A percentile compares a stretch with the other conserved stretches of the same genome.
These are phyloP conservation scores for Apostichopus parvimensis DNA, from an alignment of 35 echinoderm and acorn worm species.

Conservation along the genomic window DNA sequence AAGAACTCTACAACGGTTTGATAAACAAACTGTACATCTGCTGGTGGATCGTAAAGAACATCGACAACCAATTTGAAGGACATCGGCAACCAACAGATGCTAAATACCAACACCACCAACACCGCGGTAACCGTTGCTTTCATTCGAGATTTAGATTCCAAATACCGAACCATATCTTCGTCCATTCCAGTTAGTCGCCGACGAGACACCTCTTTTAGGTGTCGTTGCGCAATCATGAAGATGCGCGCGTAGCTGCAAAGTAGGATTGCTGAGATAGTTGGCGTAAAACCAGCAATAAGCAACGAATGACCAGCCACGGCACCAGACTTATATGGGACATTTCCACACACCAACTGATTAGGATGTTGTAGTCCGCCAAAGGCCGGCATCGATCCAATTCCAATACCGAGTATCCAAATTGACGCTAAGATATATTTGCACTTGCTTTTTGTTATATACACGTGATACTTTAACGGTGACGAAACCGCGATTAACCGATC, in stretches of 20 bases:
- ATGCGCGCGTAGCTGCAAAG: not conserved
- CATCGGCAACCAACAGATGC: constrained; percentile 38
- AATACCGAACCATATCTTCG: not conserved
- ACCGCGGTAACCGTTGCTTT: constrained; percentile 37
- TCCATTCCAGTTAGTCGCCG: not conserved
- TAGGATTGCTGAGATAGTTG: not conserved
- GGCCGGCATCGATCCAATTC: not conserved
- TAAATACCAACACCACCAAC: constrained; percentile 14
- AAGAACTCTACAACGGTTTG: constrained; percentile 20
- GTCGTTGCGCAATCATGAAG: constrained; percentile 21
- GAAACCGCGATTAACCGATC: constrained; percentile 34
- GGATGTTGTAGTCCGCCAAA: constrained; percentile 18
- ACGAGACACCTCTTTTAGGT: constrained; percentile 3
- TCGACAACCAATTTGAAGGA: constrained; percentile 12
- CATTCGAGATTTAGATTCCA: constrained; percentile 40
- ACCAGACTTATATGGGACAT: not conserved
- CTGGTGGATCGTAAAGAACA: not conserved
- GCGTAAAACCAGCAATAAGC: not conserved
- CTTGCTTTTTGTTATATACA: constrained; percentile 14
- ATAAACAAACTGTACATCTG: not conserved
- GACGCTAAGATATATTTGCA: not conserved
- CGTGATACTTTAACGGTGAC: constrained; percentile 9
- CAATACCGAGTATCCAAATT: constrained; percentile 15
- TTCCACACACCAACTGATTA: constrained; percentile 39
- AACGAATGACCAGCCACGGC: not conserved